Evolutionary conservation across 35 echinoderm and acorn worm genomes (phyloP).

Genomic region (Eucidaris tribuloides): DNA sequence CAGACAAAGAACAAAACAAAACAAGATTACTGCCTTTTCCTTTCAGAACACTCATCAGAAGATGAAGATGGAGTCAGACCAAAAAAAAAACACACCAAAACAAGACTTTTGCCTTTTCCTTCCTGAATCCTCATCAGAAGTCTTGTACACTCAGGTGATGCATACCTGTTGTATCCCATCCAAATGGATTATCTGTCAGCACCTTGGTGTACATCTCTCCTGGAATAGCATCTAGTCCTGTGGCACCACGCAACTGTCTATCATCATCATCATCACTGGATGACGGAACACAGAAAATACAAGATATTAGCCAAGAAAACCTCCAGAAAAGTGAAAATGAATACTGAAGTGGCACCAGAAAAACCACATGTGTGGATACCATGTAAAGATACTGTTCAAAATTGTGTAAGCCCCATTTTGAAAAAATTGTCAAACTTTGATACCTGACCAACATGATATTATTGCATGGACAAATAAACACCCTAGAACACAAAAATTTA

Average conservation of each 20-base stretch:
- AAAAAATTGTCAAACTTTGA: no score
- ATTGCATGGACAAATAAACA: no score
- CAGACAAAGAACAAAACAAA: not conserved
- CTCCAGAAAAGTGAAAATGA: no score
- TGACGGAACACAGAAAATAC: not conserved
- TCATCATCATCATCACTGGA: conserved; percentile 38
- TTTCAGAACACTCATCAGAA: not conserved
- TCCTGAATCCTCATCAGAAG: not conserved
- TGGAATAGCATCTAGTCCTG: conserved; percentile 65
- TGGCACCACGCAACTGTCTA: conserved; percentile 39
- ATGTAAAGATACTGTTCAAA: no score
- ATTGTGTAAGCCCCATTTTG: no score
- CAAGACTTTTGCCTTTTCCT: not conserved
- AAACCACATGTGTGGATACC: no score
- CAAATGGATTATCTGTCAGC: conserved; percentile 78
- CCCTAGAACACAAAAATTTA: no score
- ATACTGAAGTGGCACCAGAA: no score
- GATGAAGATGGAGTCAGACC: not conserved
- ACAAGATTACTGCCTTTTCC: not conserved
- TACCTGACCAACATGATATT: no score
- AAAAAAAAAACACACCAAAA: no score
- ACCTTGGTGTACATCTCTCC: conserved; percentile 82
- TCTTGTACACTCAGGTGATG: not conserved
- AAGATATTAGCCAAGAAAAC: no score
- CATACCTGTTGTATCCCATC: conserved; percentile 80